Evolutionary conservation across 2,797 vertebrate species (phyloP).

Genomic region (Chaetophractus vellerosus): DNA sequence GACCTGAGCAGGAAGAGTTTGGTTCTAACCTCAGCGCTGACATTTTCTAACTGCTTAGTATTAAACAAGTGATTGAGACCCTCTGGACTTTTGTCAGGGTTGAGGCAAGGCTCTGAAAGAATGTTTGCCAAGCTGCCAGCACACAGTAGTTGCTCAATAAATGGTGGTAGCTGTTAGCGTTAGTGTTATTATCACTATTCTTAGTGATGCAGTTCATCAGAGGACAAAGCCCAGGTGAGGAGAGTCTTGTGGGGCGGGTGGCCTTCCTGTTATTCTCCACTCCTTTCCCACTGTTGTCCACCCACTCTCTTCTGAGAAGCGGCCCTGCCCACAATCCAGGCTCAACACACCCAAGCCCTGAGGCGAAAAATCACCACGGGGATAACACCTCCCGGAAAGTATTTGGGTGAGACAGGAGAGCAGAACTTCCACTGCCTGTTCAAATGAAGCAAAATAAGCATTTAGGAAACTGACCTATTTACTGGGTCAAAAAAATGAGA

Average conservation of each 20-base stretch:
- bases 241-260: neutral
- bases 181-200: neutral
- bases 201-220: neutral
- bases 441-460: neutral
- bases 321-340: neutral
- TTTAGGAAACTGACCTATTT: slow-evolving; percentile 36
- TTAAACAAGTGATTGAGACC: slow-evolving; percentile 10
- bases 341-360: neutral
- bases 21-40: neutral
- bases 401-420: neutral
- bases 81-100: slow-evolving; percentile 3
- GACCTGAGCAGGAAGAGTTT: neutral
- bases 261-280: neutral
- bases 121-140: slow-evolving; percentile 19
- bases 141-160: slow-evolving; percentile 35
- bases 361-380: neutral
- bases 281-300: neutral
- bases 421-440: neutral
- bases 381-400: neutral
- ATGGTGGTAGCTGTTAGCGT: neutral
- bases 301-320: neutral
- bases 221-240: neutral
- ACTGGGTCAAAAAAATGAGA: neutral
- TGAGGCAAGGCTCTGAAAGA: slow-evolving; percentile 31
- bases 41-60: neutral